Percentiles rank a stretch among this genome's conserved stretches.
Evolutionary conservation across 35 echinoderm and acorn worm species (phyloP).

Genomic region (Heliocidaris tuberculata): DNA sequence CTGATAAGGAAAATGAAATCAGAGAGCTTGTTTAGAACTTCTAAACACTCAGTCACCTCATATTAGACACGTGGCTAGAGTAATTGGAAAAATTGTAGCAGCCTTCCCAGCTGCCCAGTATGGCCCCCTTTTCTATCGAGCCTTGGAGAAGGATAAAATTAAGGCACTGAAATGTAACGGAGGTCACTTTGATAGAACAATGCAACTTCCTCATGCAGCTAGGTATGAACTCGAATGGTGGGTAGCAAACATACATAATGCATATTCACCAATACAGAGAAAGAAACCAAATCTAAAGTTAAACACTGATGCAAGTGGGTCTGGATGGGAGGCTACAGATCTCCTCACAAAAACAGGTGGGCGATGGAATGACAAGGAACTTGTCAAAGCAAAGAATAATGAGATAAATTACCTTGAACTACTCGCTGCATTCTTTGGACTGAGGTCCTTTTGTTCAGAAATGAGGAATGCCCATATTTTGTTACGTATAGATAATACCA

Average conservation of each 20-base stretch:
- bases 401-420: conserved; percentile 66
- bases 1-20: conserved; percentile 35
- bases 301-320: conserved; percentile 54
- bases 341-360: conserved; percentile 43
- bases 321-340: conserved; percentile 55
- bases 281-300: not conserved
- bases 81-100: conserved; percentile 65
- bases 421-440: conserved; percentile 37
- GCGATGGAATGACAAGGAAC: conserved; percentile 52
- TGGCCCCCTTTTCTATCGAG: conserved; percentile 66
- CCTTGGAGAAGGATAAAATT: conserved; percentile 60
- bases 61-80: conserved; percentile 53
- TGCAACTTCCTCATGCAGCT: conserved; percentile 47
- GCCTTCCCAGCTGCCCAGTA: conserved; percentile 58
- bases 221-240: conserved; percentile 63
- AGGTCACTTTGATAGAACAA: conserved; percentile 64
- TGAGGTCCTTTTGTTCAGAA: conserved; percentile 59
- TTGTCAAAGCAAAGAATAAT: conserved; percentile 40
- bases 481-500: conserved; percentile 56
- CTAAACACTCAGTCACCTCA: not conserved
- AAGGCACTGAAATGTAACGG: not conserved
- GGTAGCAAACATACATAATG: conserved; percentile 7
- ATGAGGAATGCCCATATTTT: conserved; percentile 50
- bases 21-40: conserved; percentile 36
- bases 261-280: not conserved